Evolutionary conservation across 1,140 invertebrate genomes (phyloP), one percentile per base, ranked within the genome.

Genomic region (Aplysia californica): DNA sequence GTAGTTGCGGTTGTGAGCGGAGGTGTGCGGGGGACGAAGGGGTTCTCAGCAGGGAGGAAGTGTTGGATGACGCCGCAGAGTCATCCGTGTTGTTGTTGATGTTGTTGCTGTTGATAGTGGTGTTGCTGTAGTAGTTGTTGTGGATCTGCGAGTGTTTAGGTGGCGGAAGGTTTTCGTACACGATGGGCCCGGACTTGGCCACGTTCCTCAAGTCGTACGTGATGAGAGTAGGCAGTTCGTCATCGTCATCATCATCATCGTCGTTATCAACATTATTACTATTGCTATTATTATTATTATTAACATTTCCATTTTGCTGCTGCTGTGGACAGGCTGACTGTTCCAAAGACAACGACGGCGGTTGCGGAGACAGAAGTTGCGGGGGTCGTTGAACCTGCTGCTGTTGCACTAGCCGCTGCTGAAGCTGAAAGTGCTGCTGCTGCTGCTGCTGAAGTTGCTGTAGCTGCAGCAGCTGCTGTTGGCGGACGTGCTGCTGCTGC

Each of bases 141-240:
- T n/a, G n/a, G n/a, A n/a, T n/a, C n/a, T n/a, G n/a, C n/a, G n/a
- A n/a, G n/a, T n/a, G n/a, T n/a, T n/a, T n/a, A n/a, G n/a, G n/a
- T n/a, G n/a, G n/a, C n/a, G 66, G 66, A 15, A 68, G 21, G 10
- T 44, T 68, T 44, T 44, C 66, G 26, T 68, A 68, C 6, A 68
- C 39, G 36, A 68, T 44, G 4, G 66, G 66, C 23, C 66, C 66
- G 21, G 36, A 35, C 3, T 5, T 68, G 39, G 5, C 6, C 3
- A 68, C 39, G 31, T 33, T 68, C 15, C 66, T 18, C 36, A 68
- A 44, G 66, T 68, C 66, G 26, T 68, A 68, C 5, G 66, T 68
- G 5, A 68, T 68, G 15, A 29, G 10, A 6, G 58, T 29, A 18
- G 58, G 58, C 6, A 26, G 18, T 26, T 61, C 18, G 10, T 61